Conservation (phyloP, 2,113 vertebrate genomes). For the Cranoglanis bouderius region DNA sequence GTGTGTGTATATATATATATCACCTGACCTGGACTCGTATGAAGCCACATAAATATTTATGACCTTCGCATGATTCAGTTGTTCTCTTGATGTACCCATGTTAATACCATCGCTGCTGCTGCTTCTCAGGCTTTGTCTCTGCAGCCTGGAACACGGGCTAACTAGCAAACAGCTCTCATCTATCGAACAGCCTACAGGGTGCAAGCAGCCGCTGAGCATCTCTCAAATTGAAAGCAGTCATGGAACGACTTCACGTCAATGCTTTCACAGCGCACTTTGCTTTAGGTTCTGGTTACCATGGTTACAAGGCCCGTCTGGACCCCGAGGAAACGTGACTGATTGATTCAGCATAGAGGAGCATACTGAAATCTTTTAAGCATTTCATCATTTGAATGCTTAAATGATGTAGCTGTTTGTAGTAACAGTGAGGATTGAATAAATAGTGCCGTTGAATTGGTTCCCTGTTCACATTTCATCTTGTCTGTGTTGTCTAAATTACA, state of each 20-base stretch:
- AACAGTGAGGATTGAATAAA: constrained; percentile 18
- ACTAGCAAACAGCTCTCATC: neutral
- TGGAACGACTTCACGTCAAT: constrained; percentile 22
- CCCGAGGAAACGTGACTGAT: constrained; percentile 22
- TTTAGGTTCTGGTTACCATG: constrained; percentile 50
- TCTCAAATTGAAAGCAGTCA: constrained; percentile 47
- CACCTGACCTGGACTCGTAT: neutral
- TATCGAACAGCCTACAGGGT: neutral
- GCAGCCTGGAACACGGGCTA: neutral
- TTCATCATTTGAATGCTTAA: neutral
- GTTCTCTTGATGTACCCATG: neutral
- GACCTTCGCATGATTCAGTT: neutral
- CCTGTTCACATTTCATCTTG: neutral
- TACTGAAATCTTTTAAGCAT: neutral
- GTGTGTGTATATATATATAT: no score
- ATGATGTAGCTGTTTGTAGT: neutral
- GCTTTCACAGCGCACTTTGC: constrained; percentile 28
- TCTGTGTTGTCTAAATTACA: neutral
- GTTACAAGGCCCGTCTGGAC: constrained; percentile 43
- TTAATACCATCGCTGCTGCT: neutral
- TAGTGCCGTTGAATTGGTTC: neutral
- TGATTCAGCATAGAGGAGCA: constrained; percentile 11
- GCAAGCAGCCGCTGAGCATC: neutral
- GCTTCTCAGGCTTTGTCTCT: neutral
- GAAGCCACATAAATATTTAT: neutral